Evolutionary conservation across 2,113 vertebrate genomes (phyloP).

Genomic region (Poeciliopsis retropinna): DNA sequence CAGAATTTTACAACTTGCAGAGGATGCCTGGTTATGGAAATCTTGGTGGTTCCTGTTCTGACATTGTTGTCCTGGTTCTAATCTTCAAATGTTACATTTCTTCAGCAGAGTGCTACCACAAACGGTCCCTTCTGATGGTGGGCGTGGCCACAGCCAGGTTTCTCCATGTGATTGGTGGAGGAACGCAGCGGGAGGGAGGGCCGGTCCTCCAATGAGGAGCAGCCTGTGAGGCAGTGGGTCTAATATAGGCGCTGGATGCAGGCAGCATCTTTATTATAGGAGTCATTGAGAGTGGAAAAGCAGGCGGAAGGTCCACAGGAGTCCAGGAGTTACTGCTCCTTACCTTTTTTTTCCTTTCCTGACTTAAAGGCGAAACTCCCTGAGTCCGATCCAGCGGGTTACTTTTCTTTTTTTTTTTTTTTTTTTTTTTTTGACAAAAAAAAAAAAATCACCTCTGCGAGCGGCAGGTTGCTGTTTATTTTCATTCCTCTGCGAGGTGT

Average conservation of each 20-base stretch:
- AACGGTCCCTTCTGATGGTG: conserved; percentile 10
- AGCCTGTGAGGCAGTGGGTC: conserved; percentile 41
- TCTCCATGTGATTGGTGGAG: conserved; percentile 47
- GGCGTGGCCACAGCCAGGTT: conserved; percentile 45
- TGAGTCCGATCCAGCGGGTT: not conserved
- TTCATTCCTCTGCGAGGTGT: conserved; percentile 17
- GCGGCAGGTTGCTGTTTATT: not conserved
- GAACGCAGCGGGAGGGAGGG: conserved; percentile 8
- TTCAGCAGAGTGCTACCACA: conserved; percentile 7
- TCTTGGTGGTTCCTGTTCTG: not conserved
- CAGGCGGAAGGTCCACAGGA: conserved; percentile 45
- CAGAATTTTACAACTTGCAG: not conserved
- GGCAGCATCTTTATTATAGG: conserved; percentile 67
- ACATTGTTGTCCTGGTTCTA: not conserved
- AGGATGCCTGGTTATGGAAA: not conserved
- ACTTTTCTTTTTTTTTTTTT: conserved; percentile 8
- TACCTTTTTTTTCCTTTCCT: not conserved
- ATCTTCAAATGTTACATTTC: not conserved
- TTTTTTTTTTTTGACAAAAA: not conserved
- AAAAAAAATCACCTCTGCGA: not conserved
- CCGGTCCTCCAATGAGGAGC: conserved; percentile 59
- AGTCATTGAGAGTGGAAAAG: conserved; percentile 47
- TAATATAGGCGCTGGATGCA: conserved; percentile 75
- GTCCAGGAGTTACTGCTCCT: conserved; percentile 47
- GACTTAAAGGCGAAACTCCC: not conserved